Conservation (phyloP, 1,140 invertebrate genomes). For the Chionoecetes opilio region DNA sequence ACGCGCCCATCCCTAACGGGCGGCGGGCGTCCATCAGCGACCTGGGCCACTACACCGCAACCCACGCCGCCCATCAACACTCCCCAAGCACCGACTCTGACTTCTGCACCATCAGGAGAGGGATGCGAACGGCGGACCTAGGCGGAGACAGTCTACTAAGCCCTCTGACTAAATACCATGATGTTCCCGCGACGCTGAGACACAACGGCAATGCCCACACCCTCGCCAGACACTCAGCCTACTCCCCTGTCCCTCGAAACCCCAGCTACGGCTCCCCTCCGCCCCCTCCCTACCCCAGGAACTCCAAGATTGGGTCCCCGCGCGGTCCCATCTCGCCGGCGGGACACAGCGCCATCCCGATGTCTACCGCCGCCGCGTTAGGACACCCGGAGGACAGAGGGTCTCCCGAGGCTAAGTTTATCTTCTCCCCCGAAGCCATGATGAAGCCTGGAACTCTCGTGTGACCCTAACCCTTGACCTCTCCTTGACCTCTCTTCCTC, state of each 20-base stretch:
- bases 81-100: constrained; percentile 3
- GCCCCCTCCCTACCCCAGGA: constrained; percentile 64
- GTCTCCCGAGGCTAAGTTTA: constrained; percentile 63
- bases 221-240: constrained; percentile 63
- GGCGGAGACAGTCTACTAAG: not conserved
- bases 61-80: not conserved
- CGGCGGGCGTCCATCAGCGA: constrained; percentile 70
- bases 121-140: constrained; percentile 44
- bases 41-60: constrained; percentile 56
- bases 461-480: constrained; percentile 50
- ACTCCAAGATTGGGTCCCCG: constrained; percentile 62
- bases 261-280: constrained; percentile 60
- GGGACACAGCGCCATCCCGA: not conserved
- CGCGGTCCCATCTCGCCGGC: constrained; percentile 40
- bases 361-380: not conserved
- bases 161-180: constrained; percentile 47
- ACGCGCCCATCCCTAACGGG: constrained; percentile 69
- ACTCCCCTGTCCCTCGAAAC: constrained; percentile 42
- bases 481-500: not conserved
- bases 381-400: not conserved
- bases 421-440: constrained; percentile 72
- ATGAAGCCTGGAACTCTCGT: constrained; percentile 71
- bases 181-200: constrained; percentile 33
- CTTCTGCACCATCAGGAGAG: constrained; percentile 74
- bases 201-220: constrained; percentile 68